Percentiles rank a stretch among this genome's conserved stretches.
Conservation (phyloP, 2,797 vertebrate genomes). For the Aplochiton taeniatus region DNA sequence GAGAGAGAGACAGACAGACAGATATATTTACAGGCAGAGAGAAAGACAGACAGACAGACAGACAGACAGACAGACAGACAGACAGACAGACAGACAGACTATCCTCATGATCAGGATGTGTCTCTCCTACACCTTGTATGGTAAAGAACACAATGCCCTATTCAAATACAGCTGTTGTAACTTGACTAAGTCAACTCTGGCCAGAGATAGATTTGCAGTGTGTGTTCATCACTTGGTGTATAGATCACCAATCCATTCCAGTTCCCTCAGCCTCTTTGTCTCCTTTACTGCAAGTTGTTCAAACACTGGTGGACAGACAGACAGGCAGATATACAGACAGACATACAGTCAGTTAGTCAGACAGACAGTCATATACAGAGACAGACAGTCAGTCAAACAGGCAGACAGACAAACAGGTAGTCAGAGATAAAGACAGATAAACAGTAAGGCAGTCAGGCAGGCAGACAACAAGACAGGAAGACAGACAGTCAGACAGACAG, state of each 20-base stretch:
- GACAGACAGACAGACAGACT: conserved; percentile 6
- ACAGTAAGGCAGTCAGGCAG: too few species aligned
- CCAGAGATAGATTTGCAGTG: too few species aligned
- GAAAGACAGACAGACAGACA: neutral
- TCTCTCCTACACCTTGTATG: too few species aligned
- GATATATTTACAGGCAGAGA: neutral
- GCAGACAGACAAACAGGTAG: neutral
- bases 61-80: conserved; percentile 23
- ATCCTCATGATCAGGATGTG: neutral
- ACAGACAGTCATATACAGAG: too few species aligned
- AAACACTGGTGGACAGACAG: too few species aligned
- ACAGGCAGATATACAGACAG: neutral
- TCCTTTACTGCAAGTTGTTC: too few species aligned
- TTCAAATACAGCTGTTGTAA: conserved; percentile 19
- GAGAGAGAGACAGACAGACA: neutral
- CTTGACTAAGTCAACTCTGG: neutral
- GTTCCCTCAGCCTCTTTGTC: too few species aligned
- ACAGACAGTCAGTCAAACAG: conserved; percentile 49
- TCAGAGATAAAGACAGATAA: too few species aligned
- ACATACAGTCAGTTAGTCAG: neutral
- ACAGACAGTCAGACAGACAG: neutral
- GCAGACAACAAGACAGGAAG: neutral
- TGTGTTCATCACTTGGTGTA: too few species aligned
- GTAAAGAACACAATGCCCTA: neutral
- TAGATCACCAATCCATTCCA: too few species aligned